These are phyloP conservation scores for Pitta sordida DNA, from an alignment of 2,113 vertebrate genomes.

Conservation along the genomic window DNA sequence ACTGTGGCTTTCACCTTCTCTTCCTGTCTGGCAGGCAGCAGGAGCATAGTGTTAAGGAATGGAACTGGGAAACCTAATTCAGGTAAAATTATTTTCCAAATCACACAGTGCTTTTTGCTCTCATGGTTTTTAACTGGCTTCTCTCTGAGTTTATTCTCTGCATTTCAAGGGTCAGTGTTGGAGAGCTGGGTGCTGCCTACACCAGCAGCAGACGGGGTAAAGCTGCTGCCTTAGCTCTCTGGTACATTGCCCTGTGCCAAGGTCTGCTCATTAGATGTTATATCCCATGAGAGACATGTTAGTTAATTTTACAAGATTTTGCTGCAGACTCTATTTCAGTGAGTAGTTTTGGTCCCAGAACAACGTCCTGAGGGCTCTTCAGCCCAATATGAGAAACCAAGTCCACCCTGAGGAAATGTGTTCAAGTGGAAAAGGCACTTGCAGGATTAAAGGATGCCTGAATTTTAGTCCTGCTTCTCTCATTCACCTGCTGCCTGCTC, in stretches of 20 bases:
- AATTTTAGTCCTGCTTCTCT: neutral
- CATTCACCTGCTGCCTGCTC: neutral
- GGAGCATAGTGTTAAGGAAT: neutral
- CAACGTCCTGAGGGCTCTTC: neutral
- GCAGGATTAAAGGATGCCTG: neutral
- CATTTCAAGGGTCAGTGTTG: neutral
- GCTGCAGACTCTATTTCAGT: neutral
- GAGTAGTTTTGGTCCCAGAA: neutral
- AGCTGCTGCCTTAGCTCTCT: neutral
- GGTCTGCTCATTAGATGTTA: neutral
- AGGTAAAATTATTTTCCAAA: neutral
- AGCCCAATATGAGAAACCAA: neutral
- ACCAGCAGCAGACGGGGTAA: neutral
- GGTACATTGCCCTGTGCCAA: accelerated
- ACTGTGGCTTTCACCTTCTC: neutral
- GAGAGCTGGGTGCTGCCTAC: neutral
- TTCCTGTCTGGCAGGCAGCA: neutral
- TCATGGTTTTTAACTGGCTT: neutral
- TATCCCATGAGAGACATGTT: neutral
- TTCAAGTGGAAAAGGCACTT: neutral
- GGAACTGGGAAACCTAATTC: neutral
- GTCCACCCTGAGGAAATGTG: neutral
- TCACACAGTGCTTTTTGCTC: neutral
- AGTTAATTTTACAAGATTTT: neutral
- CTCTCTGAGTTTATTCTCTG: neutral